These are phyloP conservation scores for Halcyon chelicuti DNA, from an alignment of 2,797 vertebrate genomes.

Conservation along the genomic window DNA sequence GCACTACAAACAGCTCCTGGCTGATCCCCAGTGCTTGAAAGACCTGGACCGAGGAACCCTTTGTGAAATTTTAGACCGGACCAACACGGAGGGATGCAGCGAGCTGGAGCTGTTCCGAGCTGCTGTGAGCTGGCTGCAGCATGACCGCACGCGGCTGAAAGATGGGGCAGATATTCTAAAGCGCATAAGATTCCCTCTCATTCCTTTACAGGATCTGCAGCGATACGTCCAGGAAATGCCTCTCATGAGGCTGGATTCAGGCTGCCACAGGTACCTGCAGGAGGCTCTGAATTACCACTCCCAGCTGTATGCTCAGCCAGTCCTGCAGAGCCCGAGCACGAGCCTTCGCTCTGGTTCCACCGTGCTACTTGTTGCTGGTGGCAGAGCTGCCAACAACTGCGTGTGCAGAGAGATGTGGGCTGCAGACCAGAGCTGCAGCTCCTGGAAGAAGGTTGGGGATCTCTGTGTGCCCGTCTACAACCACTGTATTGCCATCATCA, in stretches of 20 bases:
- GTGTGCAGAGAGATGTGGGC: constrained; percentile 62
- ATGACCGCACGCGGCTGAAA: not conserved
- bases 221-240: not conserved
- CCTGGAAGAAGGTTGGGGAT: constrained; percentile 49
- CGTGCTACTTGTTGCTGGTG: constrained; percentile 42
- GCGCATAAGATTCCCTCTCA: constrained; percentile 58
- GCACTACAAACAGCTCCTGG: constrained; percentile 17
- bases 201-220: constrained; percentile 57
- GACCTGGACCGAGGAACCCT: constrained; percentile 40
- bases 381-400: not conserved
- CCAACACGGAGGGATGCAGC: not conserved
- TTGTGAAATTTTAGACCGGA: constrained; percentile 53
- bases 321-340: not conserved
- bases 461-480: constrained; percentile 70
- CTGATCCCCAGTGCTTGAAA: not conserved
- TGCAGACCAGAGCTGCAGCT: not conserved
- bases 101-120: constrained; percentile 64
- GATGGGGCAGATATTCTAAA: not conserved
- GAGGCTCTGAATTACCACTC: constrained; percentile 66
- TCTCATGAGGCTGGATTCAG: constrained; percentile 25
- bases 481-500: constrained; percentile 50
- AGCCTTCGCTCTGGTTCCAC: not conserved
- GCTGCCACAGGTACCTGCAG: constrained; percentile 51
- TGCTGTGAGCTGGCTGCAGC: constrained; percentile 32
- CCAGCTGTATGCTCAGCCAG: constrained; percentile 31